Conservation (phyloP, 2,797 vertebrate genomes). For the Masticophis lateralis region DNA sequence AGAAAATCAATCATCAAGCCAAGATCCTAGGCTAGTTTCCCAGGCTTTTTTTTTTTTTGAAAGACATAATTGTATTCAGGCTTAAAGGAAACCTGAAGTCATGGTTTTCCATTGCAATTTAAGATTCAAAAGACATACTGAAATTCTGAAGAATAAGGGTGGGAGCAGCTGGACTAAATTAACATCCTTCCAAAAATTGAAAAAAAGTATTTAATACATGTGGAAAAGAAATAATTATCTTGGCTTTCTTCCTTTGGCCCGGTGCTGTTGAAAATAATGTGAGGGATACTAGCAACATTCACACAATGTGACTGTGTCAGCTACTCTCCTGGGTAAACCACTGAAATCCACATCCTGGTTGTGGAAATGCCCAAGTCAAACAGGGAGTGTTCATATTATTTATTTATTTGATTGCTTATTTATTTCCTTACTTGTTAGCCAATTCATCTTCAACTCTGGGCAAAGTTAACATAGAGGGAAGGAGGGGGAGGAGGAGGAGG, state of each 20-base stretch:
- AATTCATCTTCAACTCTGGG: not conserved
- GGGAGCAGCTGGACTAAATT: not conserved
- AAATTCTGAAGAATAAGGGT: not conserved
- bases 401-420: not conserved
- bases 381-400: not conserved
- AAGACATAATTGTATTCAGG: not conserved
- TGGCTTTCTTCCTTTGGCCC: not conserved
- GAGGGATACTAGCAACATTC: not conserved
- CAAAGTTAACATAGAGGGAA: not conserved
- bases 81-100: constrained; percentile 16
- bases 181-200: not conserved
- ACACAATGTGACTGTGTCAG: not conserved
- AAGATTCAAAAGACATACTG: not conserved
- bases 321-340: not conserved
- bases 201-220: not conserved
- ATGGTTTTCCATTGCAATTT: not conserved
- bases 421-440: not conserved
- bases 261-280: not conserved
- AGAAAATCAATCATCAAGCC: not conserved
- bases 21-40: constrained; percentile 16
- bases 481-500: no score
- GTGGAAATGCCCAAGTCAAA: not conserved
- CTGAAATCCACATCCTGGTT: not conserved
- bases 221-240: not conserved
- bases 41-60: not conserved